phyloP scores from a whole-genome alignment of 2,888 invertebrate species.

The Geotrupes spiniger region DNA sequence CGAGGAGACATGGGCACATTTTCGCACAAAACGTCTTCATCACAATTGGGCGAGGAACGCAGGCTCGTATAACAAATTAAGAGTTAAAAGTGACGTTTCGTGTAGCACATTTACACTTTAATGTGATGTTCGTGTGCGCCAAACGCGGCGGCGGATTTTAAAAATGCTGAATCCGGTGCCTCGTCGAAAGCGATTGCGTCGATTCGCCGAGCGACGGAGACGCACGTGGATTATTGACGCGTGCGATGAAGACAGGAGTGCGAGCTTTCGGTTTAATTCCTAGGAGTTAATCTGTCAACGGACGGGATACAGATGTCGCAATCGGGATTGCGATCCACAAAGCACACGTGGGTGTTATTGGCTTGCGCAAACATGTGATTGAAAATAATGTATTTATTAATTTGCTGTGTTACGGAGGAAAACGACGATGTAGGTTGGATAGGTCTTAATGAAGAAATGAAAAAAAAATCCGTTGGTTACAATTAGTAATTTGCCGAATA shows the following conservation, averaged over 20 bases:
- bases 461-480: too few relatives aligned
- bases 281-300: conserved; percentile 1
- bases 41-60: too few relatives aligned
- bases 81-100: conserved; percentile 1
- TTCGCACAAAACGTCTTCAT: too few relatives aligned
- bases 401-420: too few relatives aligned
- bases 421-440: too few relatives aligned
- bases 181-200: background rate
- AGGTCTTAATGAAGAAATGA: too few relatives aligned
- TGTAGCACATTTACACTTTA: background rate
- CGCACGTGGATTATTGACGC: background rate
- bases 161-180: background rate
- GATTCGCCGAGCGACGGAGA: background rate
- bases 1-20: too few relatives aligned
- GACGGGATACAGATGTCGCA: background rate
- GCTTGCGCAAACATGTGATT: too few relatives aligned
- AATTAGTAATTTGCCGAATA: too few relatives aligned
- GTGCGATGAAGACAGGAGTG: background rate
- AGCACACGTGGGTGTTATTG: background rate
- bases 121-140: conserved; percentile 3
- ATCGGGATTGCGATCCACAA: background rate
- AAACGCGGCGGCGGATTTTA: conserved; percentile 6
- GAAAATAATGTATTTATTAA: too few relatives aligned
- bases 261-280: conserved; percentile 3
- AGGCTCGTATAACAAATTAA: conserved; percentile 1